A percentile compares a stretch with the other conserved stretches of the same genome.
phyloP scores from a whole-genome alignment of 2,797 vertebrate genomes.

The Etheostoma perlongum region DNA sequence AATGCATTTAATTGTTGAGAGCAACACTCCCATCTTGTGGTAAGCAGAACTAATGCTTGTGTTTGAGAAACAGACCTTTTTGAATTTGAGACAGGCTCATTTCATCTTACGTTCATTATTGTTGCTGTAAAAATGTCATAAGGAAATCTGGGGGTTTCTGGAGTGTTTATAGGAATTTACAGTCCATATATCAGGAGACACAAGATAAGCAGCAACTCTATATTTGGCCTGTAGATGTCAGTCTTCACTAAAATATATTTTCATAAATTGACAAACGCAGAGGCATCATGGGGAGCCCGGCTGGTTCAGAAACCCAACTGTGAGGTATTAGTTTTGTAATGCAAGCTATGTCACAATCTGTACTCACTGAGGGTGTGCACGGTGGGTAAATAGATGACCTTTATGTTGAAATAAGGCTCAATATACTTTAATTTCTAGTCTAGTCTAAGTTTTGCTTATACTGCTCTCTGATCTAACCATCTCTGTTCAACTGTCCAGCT shows the following conservation, averaged over 20 bases:
- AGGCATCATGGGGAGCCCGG: background rate
- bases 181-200: rapidly evolving
- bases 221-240: constrained; percentile 73
- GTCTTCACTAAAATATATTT: constrained; percentile 48
- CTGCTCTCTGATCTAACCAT: constrained; percentile 62
- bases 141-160: background rate
- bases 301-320: constrained; percentile 29
- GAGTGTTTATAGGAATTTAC: background rate
- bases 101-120: background rate
- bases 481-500: constrained; percentile 37
- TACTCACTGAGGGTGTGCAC: constrained; percentile 33
- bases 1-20: background rate
- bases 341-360: constrained; percentile 55
- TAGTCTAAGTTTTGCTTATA: constrained; percentile 36
- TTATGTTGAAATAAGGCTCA: constrained; percentile 43
- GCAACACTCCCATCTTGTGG: constrained; percentile 40
- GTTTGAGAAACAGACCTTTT: background rate
- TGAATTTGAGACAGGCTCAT: rapidly evolving
- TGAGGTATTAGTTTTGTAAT: constrained; percentile 49
- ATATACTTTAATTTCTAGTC: constrained; percentile 52
- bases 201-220: constrained; percentile 20
- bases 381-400: constrained; percentile 31
- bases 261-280: background rate
- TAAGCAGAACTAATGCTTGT: background rate
- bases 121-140: background rate